phyloP scores from a whole-genome alignment of 2,888 invertebrate genomes.

The Xanthia togata region DNA sequence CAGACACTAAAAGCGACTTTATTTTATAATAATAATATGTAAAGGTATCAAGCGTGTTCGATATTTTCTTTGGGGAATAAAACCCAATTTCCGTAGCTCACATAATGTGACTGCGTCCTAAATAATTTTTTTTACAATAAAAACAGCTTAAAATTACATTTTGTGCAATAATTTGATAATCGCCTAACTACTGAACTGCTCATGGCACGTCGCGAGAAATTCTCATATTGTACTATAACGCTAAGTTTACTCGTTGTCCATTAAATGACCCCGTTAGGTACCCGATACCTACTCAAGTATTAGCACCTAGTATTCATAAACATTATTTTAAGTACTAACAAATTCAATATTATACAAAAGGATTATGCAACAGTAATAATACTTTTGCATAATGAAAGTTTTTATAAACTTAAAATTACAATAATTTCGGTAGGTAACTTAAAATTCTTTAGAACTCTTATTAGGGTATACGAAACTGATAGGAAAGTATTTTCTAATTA shows the following conservation, averaged over 20 bases:
- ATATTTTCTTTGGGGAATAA: neutral
- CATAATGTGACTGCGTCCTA: conserved; percentile 41
- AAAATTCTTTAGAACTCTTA: conserved; percentile 50
- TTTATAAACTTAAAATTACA: conserved; percentile 50
- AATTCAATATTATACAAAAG: conserved; percentile 61
- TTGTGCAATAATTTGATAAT: conserved; percentile 82
- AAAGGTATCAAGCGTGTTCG: too few relatives aligned
- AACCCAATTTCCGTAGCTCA: too few relatives aligned
- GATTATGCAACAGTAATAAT: conserved; percentile 62
- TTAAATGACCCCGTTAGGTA: conserved; percentile 65
- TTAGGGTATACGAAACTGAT: conserved; percentile 27
- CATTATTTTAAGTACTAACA: conserved; percentile 74
- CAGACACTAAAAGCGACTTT: too few relatives aligned
- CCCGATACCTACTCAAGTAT: conserved; percentile 61
- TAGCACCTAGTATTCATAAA: conserved; percentile 82
- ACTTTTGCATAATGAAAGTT: conserved; percentile 56
- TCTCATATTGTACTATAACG: conserved; percentile 75
- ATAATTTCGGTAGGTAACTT: conserved; percentile 68
- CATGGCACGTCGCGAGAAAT: conserved; percentile 78
- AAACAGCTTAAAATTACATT: conserved; percentile 71
- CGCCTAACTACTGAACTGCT: conserved; percentile 75
- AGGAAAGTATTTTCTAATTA: conserved; percentile 58
- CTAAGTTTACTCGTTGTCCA: conserved; percentile 73
- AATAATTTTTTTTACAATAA: conserved; percentile 26
- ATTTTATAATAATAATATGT: too few relatives aligned